Percentiles rank a stretch among this genome's conserved stretches.
phyloP scores from a whole-genome alignment of 2,113 vertebrate species.

The Ploceus nigricollis region DNA sequence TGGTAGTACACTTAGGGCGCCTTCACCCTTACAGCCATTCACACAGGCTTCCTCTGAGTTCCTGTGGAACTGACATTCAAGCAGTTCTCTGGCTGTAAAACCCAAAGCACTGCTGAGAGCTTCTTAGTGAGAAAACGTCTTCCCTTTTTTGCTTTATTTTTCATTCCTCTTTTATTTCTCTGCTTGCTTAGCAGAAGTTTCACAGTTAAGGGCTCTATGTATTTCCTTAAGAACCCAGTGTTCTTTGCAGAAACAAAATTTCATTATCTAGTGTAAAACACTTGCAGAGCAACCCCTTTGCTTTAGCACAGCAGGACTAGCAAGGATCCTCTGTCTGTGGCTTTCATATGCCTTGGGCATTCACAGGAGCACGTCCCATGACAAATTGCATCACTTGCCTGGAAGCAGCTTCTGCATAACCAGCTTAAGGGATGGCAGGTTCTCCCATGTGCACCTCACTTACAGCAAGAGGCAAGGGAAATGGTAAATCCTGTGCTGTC shows the following conservation, averaged over 20 bases:
- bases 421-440: not conserved
- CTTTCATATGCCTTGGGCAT: not conserved
- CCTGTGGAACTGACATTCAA: not conserved
- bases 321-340: not conserved
- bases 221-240: not conserved
- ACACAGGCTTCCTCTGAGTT: not conserved
- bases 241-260: not conserved
- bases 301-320: not conserved
- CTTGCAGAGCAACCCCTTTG: not conserved
- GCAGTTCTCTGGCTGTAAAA: not conserved
- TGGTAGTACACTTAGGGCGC: accelerated
- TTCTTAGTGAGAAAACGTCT: not conserved
- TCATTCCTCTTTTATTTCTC: not conserved
- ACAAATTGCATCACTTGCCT: not conserved
- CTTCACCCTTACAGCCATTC: not conserved
- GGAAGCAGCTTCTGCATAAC: not conserved
- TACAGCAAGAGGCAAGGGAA: not conserved
- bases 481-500: not conserved
- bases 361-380: not conserved
- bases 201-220: not conserved
- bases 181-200: not conserved
- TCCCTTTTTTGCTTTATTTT: not conserved
- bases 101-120: not conserved
- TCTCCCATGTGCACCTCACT: not conserved
- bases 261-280: not conserved